Conservation (phyloP, 2,797 vertebrate genomes). For the Sebastes cheni region DNA sequence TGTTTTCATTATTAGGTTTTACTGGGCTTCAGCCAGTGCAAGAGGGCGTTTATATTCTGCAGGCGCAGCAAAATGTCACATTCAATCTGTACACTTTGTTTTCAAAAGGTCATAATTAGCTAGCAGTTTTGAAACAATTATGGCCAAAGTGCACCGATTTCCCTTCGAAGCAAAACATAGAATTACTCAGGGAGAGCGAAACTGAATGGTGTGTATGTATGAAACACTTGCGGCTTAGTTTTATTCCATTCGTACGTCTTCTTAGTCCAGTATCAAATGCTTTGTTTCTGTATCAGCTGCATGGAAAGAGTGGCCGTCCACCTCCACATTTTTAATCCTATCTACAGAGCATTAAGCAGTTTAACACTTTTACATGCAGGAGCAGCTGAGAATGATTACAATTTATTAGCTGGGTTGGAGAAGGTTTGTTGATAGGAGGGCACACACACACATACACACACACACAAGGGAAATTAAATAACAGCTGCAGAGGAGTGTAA, state of each 20-base stretch:
- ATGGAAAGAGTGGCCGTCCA: neutral
- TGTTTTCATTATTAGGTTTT: conserved; percentile 69
- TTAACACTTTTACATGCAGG: conserved; percentile 36
- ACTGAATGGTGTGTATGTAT: conserved; percentile 54
- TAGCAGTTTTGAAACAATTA: conserved; percentile 76
- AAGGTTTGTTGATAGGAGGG: conserved; percentile 18
- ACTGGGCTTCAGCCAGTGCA: conserved; percentile 61
- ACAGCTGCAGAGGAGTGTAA: conserved; percentile 54
- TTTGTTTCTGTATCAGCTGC: conserved; percentile 37
- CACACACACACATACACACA: conserved; percentile 13
- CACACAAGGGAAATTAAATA: conserved; percentile 54
- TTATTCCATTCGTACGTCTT: conserved; percentile 31
- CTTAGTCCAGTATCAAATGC: conserved; percentile 38
- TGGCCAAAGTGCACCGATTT: conserved; percentile 76
- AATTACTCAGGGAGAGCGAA: conserved; percentile 63
- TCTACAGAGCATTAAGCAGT: conserved; percentile 21
- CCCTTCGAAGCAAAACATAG: conserved; percentile 69
- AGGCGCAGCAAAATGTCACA: conserved; percentile 72
- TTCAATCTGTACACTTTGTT: conserved; percentile 73
- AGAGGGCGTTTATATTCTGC: conserved; percentile 65
- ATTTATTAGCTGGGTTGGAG: conserved; percentile 37
- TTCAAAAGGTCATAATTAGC: conserved; percentile 79
- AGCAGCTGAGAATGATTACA: conserved; percentile 61
- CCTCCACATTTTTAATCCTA: neutral
- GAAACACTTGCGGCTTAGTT: conserved; percentile 60